Evolutionary conservation across 2,113 vertebrate genomes (phyloP).

Genomic region (Natator depressus): DNA sequence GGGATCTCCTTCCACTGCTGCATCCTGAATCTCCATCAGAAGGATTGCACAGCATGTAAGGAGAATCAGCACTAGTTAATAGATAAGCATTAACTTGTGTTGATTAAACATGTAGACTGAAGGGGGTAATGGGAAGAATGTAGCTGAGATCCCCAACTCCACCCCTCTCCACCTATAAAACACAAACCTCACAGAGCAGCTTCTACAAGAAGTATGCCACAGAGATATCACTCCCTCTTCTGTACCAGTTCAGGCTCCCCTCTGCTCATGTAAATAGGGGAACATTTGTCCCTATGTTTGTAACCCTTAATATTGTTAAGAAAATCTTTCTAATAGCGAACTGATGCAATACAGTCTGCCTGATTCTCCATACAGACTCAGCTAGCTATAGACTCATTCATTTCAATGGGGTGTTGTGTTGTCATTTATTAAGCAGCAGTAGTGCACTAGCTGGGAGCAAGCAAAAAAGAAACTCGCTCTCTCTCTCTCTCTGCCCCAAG

Average conservation of each 20-base stretch:
- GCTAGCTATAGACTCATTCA: background rate
- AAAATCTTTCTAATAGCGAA: background rate
- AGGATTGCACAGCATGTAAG: background rate
- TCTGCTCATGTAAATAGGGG: accelerated
- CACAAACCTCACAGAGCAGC: background rate
- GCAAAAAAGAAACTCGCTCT: background rate
- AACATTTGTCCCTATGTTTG: background rate
- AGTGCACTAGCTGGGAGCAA: accelerated
- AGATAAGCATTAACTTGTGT: background rate
- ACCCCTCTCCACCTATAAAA: background rate
- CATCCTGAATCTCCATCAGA: background rate
- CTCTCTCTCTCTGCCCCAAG: background rate
- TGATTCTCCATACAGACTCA: background rate
- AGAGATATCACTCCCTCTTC: background rate
- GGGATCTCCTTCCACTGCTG: background rate
- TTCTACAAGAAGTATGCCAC: background rate
- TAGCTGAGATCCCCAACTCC: background rate
- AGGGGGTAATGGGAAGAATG: background rate
- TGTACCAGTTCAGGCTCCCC: background rate
- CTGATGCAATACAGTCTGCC: background rate
- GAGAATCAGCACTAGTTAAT: constrained; percentile 8
- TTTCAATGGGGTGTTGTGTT: background rate
- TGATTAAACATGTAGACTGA: background rate
- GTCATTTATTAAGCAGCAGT: background rate
- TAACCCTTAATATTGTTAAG: background rate